A percentile compares a stretch with the other conserved stretches of the same genome.
Conservation (phyloP, 2,113 vertebrate genomes). For the Labrus mixtus region DNA sequence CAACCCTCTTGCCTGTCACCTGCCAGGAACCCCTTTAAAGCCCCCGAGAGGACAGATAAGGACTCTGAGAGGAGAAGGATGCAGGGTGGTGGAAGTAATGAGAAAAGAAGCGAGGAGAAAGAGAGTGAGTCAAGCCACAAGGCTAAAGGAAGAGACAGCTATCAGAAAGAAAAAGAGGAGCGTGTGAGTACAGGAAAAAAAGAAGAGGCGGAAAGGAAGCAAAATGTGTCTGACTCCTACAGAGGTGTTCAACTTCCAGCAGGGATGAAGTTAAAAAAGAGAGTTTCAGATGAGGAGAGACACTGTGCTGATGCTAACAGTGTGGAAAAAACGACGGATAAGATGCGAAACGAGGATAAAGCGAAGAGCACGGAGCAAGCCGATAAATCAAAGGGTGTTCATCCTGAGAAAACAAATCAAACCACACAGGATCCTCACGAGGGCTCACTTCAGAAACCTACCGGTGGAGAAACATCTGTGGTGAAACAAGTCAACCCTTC, state of each 20-base stretch:
- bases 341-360: neutral
- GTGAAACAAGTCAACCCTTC: neutral
- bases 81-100: constrained; percentile 25
- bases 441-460: neutral
- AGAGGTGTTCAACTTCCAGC: constrained; percentile 65
- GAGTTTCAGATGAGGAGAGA: constrained; percentile 65
- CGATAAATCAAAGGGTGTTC: neutral
- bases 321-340: neutral
- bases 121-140: constrained; percentile 10
- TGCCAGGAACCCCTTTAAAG: constrained; percentile 92
- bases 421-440: constrained; percentile 14
- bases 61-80: constrained; percentile 75
- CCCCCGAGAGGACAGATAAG: constrained; percentile 74
- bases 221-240: constrained; percentile 33
- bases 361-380: neutral
- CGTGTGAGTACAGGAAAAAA: constrained; percentile 4
- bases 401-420: constrained; percentile 13
- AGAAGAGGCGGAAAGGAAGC: constrained; percentile 33
- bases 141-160: constrained; percentile 11
- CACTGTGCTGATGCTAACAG: neutral
- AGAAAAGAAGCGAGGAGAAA: constrained; percentile 3
- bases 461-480: neutral
- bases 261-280: constrained; percentile 77
- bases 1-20: constrained; percentile 56
- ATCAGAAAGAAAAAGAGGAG: constrained; percentile 30